phyloP scores from a whole-genome alignment of 2,113 vertebrate genomes.

The Sitta europaea region DNA sequence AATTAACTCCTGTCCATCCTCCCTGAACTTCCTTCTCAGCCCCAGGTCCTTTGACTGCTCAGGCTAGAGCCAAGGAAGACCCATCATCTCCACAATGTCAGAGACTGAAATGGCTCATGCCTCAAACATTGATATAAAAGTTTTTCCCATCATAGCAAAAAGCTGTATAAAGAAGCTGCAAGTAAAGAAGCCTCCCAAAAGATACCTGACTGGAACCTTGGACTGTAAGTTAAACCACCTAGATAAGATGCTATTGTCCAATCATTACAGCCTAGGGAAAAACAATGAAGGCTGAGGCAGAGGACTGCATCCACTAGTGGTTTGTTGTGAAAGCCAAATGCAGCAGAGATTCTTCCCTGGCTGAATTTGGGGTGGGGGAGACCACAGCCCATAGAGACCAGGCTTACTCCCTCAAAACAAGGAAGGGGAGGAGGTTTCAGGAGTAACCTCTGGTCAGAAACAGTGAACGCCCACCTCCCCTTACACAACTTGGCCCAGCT shows the following conservation, averaged over 20 bases:
- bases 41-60: neutral
- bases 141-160: neutral
- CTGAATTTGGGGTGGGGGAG: neutral
- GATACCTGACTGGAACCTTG: neutral
- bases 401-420: neutral
- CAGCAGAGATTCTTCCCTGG: neutral
- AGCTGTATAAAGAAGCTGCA: neutral
- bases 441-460: neutral
- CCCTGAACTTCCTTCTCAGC: neutral
- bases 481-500: neutral
- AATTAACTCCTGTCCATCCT: neutral
- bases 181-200: neutral
- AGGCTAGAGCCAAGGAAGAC: neutral
- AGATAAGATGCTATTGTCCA: neutral
- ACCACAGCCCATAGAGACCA: neutral
- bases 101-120: neutral
- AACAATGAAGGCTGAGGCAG: neutral
- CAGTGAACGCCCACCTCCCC: neutral
- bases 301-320: neutral
- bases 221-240: neutral
- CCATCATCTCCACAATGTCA: neutral
- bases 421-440: neutral
- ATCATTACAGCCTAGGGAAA: neutral
- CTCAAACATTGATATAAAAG: neutral
- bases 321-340: neutral